Evolutionary conservation across 1,140 invertebrate species (phyloP).

Genomic region (Drosophila teissieri): DNA sequence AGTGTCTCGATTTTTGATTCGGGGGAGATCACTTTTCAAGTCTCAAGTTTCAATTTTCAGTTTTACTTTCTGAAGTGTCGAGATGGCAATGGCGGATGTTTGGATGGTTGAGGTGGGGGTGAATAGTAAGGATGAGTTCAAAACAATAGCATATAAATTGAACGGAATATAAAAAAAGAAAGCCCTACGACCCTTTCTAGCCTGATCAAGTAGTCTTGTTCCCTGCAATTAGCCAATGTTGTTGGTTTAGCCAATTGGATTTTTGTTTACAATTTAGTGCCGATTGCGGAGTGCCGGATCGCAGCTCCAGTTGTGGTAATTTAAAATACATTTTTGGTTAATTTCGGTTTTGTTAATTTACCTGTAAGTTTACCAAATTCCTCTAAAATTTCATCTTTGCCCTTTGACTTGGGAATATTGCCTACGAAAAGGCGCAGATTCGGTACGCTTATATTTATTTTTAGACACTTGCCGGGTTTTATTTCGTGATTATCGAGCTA

Average conservation of each 20-base stretch:
- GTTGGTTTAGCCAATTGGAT: slow-evolving; percentile 77
- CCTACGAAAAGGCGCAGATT: slow-evolving; percentile 99
- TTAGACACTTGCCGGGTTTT: slow-evolving; percentile 99
- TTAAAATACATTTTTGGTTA: slow-evolving; percentile 85
- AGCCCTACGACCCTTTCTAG: slow-evolving; percentile 26
- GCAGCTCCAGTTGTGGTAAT: slow-evolving; percentile 54
- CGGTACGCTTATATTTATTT: slow-evolving; percentile 99
- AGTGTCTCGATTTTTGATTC: slow-evolving; percentile 53
- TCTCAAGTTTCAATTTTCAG: not conserved
- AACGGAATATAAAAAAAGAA: slow-evolving; percentile 9
- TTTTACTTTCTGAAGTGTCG: slow-evolving; percentile 12
- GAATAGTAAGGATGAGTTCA: slow-evolving; percentile 46
- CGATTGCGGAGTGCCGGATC: slow-evolving; percentile 59
- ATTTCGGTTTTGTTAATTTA: slow-evolving; percentile 88
- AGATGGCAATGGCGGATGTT: slow-evolving; percentile 51
- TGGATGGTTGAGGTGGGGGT: slow-evolving; percentile 41
- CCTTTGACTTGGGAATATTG: slow-evolving; percentile 99
- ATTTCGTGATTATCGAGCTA: slow-evolving; percentile 99
- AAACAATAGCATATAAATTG: slow-evolving; percentile 33
- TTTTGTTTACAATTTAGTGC: slow-evolving; percentile 80
- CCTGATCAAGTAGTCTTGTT: slow-evolving; percentile 20
- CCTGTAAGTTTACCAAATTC: slow-evolving; percentile 99
- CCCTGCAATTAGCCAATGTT: slow-evolving; percentile 62
- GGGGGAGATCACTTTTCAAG: slow-evolving; percentile 45
- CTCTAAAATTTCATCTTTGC: slow-evolving; percentile 99